Base-by-base conservation (phyloP, 2,888 invertebrate species). In the Drosophila paracracens region DNA sequence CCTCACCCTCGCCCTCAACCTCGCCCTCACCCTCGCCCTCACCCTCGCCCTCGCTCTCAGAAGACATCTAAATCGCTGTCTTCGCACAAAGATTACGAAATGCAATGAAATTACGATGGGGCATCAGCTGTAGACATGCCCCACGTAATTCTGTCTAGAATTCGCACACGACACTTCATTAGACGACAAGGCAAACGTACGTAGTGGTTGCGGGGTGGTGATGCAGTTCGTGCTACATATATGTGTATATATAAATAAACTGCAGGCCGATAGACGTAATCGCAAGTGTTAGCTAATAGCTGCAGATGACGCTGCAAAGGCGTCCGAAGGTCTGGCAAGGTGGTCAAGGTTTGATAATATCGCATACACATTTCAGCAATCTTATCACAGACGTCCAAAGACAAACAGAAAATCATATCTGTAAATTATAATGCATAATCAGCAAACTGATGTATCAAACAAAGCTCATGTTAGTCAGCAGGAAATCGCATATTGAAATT, bases 101-200 rank as follows among this genome's bases (percentile, higher is more conserved):
- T 79, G 60, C 57, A 59, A 40, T 56, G 58, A 43, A 46, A 46
- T 46, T 46, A 40, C 38, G 56, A 57, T 40, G 56, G 13, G 59
- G 66, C 57, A 68, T 10, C 25, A 54, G 53, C 76, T 74, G 70
- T 58, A 61, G 60, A 65, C 73, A 61, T 79, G 71, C 51, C 72
- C 53, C 71, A 75, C 87, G 84, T 86, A 86, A 81, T 89, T 77
- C 77, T 89, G 79, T 83, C 76, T 83, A 89, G 81, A 88, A 82
- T 69, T 68, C 67, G 57, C 63, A 50, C 43, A 67, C 57, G 62
- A 43, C 64, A 60, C 66, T 61, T 57, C 43, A 57, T 53, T 51
- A 61, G 13, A 27, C 11, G 65, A 18, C 36, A 2, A 27, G 16
- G 18, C 25, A 18, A 38, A 11, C 25, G 4, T 18, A 10, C 13